Evolutionary conservation across 2,888 invertebrate genomes (phyloP).

Genomic region (Drosophila hamatofila): DNA sequence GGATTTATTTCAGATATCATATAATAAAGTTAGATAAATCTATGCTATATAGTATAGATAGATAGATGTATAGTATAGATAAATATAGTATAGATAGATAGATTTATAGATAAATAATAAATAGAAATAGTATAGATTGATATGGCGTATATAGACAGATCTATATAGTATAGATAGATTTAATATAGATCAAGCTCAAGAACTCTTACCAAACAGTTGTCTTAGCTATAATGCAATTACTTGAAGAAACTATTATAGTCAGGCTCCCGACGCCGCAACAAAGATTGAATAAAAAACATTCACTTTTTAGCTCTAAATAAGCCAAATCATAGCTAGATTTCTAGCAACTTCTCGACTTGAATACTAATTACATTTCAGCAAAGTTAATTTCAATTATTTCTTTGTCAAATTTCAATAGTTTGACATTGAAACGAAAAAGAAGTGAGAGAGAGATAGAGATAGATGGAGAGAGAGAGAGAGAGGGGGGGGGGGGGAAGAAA

Average conservation of each 20-base stretch:
- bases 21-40: background rate
- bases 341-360: background rate
- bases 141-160: background rate
- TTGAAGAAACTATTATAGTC: background rate
- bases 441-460: background rate
- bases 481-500: background rate
- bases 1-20: too few relatives aligned
- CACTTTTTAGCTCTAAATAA: background rate
- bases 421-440: constrained; percentile 30
- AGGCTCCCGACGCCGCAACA: too few relatives aligned
- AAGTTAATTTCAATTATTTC: background rate
- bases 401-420: constrained; percentile 22
- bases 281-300: too few relatives aligned
- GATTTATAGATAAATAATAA: background rate
- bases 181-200: background rate
- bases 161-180: background rate
- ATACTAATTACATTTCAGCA: background rate
- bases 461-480: background rate
- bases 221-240: background rate
- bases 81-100: background rate
- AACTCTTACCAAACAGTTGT: background rate
- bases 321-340: background rate
- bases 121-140: background rate
- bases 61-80: background rate
- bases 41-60: background rate